Evolutionary conservation across 2,113 vertebrate species (phyloP), one percentile per base, ranked within the genome.

Genomic region (Epinephelus cyanopodus): DNA sequence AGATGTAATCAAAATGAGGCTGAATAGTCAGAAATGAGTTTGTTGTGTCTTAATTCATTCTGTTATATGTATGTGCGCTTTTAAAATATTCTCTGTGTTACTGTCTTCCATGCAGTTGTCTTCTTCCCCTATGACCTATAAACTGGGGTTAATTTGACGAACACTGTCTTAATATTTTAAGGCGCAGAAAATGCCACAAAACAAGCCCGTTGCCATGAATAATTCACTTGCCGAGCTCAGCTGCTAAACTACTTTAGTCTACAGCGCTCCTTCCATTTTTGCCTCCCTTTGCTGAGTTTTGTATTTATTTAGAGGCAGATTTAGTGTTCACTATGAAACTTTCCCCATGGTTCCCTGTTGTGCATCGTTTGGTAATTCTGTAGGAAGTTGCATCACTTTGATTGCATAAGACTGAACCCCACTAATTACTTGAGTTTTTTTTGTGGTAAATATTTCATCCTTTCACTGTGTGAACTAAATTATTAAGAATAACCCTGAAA

Each of bases 121-220:
- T 1, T 66, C 50, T 37, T 72, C 58, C 57, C n/a, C 8, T 62
- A 10, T 63, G 67, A 72, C 65, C 67, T 63, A 69, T 78, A 74
- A 84, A 82, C 39, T 9, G 21, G n/a, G 61, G 23, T 66, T 52
- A 33, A 81, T 62, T 81, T 65, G 50, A 79, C 53, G 37, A 23
- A 76, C 12, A 1, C 39, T 12, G 15, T 87, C 62, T 47, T 83
- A 50, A 48, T 77, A 77, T 70, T 62, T 29, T 29, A 50, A 11
- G 15, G 15, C 67, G 53, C 10, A 23, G 33, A 79, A 48, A 82
- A 47, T 45, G 42, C 42, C 15, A 63, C 60, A 58, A 74, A 82
- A 68, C 27, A 70, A 72, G n/a, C 15, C 13, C 1, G n/a, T 78
- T 80, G 27, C 25, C 33, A 73, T 87, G 67, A 87, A 90, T 84